Evolutionary conservation across 1,140 invertebrate species (phyloP).

Genomic region (Orius insidiosus): DNA sequence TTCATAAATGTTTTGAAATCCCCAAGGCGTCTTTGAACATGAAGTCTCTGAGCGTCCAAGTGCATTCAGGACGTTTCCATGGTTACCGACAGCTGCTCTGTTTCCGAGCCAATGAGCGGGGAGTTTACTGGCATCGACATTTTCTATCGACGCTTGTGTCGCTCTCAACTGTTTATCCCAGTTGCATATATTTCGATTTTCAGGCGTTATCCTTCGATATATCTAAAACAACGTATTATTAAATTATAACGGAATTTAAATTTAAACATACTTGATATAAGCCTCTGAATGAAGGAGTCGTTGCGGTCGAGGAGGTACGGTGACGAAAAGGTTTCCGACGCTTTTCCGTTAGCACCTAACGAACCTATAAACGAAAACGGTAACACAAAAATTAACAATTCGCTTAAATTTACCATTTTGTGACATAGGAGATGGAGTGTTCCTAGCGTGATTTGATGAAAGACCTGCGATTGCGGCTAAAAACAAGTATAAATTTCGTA

Average conservation of each 20-base stretch:
- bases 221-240: slow-evolving; percentile 37
- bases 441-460: slow-evolving; percentile 13
- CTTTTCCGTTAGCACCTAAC: slow-evolving; percentile 24
- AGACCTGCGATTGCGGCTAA: slow-evolving; percentile 9
- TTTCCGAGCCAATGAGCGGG: slow-evolving; percentile 74
- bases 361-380: slow-evolving; percentile 19
- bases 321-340: slow-evolving; percentile 80
- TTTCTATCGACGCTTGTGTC: slow-evolving; percentile 51
- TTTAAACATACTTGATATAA: slow-evolving; percentile 68
- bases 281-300: slow-evolving; percentile 88
- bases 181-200: slow-evolving; percentile 63
- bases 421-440: slow-evolving; percentile 21
- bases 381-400: slow-evolving; percentile 9
- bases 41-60: slow-evolving; percentile 87
- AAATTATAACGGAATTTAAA: slow-evolving; percentile 1
- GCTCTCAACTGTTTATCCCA: slow-evolving; percentile 74
- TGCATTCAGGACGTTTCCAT: slow-evolving; percentile 71
- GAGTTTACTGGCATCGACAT: slow-evolving; percentile 41
- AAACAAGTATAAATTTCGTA: too few relatives aligned
- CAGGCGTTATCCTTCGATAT: slow-evolving; percentile 77
- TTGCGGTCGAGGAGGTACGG: slow-evolving; percentile 82
- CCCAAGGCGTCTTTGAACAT: slow-evolving; percentile 62
- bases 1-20: slow-evolving; percentile 18
- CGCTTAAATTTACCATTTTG: slow-evolving; percentile 21
- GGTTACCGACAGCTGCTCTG: slow-evolving; percentile 46